Conservation (phyloP, 1,140 invertebrate species). For the Drosophila kikkawai region DNA sequence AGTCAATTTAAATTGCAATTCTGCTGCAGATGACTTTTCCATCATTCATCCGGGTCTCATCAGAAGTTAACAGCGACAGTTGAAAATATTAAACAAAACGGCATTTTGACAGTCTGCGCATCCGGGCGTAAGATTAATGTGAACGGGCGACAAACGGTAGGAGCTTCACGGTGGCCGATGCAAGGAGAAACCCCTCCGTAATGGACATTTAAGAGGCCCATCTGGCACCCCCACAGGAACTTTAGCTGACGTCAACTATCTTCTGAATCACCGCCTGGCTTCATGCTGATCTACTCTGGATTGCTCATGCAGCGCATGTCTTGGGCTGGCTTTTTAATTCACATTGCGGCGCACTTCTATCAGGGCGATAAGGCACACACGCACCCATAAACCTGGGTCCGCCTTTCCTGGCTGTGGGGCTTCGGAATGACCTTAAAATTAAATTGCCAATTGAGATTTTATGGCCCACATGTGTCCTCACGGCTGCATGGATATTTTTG, state of each 20-base stretch:
- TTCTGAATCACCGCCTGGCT: slow-evolving; percentile 32
- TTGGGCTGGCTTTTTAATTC: slow-evolving; percentile 53
- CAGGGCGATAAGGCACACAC: slow-evolving; percentile 70
- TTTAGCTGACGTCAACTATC: slow-evolving; percentile 44
- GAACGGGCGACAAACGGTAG: neutral
- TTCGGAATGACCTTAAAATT: slow-evolving; percentile 68
- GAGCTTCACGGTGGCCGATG: slow-evolving; percentile 45
- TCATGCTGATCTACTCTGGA: slow-evolving; percentile 28
- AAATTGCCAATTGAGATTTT: slow-evolving; percentile 67
- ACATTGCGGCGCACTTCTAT: slow-evolving; percentile 66
- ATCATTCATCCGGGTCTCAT: slow-evolving; percentile 21
- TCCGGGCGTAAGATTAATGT: slow-evolving; percentile 60
- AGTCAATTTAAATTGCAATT: slow-evolving; percentile 8
- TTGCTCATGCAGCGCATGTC: slow-evolving; percentile 67
- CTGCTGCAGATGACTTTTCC: slow-evolving; percentile 10
- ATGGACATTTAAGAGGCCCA: slow-evolving; percentile 65
- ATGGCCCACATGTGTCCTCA: slow-evolving; percentile 65
- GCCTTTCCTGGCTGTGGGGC: slow-evolving; percentile 35
- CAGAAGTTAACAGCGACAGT: slow-evolving; percentile 7
- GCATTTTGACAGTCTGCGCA: slow-evolving; percentile 8
- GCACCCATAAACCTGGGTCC: slow-evolving; percentile 75
- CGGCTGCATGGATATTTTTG: slow-evolving; percentile 14
- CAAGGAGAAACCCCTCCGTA: slow-evolving; percentile 41
- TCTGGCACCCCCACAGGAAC: slow-evolving; percentile 48
- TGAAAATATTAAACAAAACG: slow-evolving; percentile 36